A percentile compares a stretch with the other conserved stretches of the same genome.
Conservation (phyloP, 35 echinoderm and acorn worm species). For the Apostichopus parvimensis region DNA sequence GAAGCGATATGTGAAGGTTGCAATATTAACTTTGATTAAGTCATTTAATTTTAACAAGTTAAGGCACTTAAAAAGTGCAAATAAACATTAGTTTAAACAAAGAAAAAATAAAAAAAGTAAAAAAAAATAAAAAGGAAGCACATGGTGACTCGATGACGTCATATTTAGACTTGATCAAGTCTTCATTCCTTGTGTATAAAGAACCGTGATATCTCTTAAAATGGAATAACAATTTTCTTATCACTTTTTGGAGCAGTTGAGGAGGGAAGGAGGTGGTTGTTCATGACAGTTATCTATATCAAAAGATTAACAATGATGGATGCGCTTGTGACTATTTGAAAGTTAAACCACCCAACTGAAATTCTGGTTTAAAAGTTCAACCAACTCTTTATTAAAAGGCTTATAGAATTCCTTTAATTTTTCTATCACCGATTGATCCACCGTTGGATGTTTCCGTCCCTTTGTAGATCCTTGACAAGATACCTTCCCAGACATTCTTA, state of each 20-base stretch:
- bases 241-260: neutral
- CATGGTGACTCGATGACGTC: too few species aligned
- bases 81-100: too few species aligned
- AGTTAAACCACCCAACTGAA: neutral
- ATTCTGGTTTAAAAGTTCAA: neutral
- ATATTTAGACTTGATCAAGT: too few species aligned
- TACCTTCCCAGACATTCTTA: conserved; percentile 22
- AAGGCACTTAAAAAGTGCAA: too few species aligned
- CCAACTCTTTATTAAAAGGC: conserved; percentile 21
- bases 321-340: neutral
- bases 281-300: neutral
- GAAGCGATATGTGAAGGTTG: too few species aligned
- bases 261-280: neutral
- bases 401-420: conserved; percentile 53
- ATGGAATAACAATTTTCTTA: too few species aligned
- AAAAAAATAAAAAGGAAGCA: too few species aligned
- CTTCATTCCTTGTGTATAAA: too few species aligned
- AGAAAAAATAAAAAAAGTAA: too few species aligned
- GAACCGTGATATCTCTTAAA: too few species aligned
- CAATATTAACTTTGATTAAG: too few species aligned
- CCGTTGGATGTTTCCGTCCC: conserved; percentile 63
- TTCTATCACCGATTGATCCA: conserved; percentile 14
- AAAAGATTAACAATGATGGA: neutral
- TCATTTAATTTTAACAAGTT: too few species aligned
- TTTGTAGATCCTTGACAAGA: conserved; percentile 39